A percentile compares a stretch with the other conserved stretches of the same genome.
phyloP scores from a whole-genome alignment of 2,113 vertebrate genomes.

The Cynoglossus semilaevis region DNA sequence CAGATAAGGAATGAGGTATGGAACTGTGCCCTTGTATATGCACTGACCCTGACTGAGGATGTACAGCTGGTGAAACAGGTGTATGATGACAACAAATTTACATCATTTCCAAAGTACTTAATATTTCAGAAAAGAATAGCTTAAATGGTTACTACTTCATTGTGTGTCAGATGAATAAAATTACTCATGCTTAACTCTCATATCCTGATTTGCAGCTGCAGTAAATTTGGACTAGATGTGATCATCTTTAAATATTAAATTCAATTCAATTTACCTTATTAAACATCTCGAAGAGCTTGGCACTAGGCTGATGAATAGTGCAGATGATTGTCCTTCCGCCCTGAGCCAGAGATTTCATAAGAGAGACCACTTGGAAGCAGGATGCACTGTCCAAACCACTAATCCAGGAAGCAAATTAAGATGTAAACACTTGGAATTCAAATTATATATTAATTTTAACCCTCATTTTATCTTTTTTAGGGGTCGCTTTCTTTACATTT shows the following conservation, averaged over 20 bases:
- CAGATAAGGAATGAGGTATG: conserved; percentile 95
- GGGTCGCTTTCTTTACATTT: too few species aligned
- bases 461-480: too few species aligned
- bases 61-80: conserved; percentile 82
- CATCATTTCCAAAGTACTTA: conserved; percentile 32
- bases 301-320: conserved; percentile 98
- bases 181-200: conserved; percentile 25
- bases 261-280: conserved; percentile 87
- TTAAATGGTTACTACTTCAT: conserved; percentile 11
- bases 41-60: conserved; percentile 99
- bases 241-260: conserved; percentile 24
- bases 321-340: conserved; percentile 98
- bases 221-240: conserved; percentile 36
- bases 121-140: conserved; percentile 36
- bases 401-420: conserved; percentile 10
- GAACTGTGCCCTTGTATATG: conserved; percentile 94
- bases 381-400: conserved; percentile 96
- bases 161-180: conserved; percentile 31
- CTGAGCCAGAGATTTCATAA: conserved; percentile 93
- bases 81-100: conserved; percentile 35
- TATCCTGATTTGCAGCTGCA: conserved; percentile 2
- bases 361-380: conserved; percentile 96
- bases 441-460: too few species aligned
- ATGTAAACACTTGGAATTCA: background rate
- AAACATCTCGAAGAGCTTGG: conserved; percentile 99